These are phyloP conservation scores for Archaeoteleia sp. DNA, from an alignment of 2,888 invertebrate species.

Conservation along the genomic window DNA sequence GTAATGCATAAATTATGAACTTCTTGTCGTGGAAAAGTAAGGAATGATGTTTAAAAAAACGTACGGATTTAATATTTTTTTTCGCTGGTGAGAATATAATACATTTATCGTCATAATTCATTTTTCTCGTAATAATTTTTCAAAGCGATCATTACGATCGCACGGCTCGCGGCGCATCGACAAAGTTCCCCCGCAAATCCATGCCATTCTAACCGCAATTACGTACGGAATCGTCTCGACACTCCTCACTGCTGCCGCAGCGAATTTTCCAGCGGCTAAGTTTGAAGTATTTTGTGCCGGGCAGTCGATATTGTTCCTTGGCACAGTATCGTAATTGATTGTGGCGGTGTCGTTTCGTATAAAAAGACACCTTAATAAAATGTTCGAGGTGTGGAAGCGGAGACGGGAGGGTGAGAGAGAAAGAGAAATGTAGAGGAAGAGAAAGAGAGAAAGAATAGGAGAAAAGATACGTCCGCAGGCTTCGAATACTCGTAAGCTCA, in stretches of 20 bases:
- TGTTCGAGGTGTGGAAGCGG: background rate
- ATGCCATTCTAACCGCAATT: background rate
- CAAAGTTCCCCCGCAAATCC: background rate
- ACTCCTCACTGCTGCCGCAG: background rate
- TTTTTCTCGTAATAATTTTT: too few species aligned
- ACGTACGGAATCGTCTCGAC: background rate
- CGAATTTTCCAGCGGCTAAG: slow-evolving; percentile 1
- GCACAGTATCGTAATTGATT: slow-evolving; percentile 23
- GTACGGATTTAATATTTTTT: too few species aligned
- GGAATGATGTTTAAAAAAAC: too few species aligned
- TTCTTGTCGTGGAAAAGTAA: too few species aligned
- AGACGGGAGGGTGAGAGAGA: background rate
- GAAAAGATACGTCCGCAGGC: slow-evolving; percentile 9
- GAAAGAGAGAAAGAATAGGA: background rate
- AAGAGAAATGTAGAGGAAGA: too few species aligned
- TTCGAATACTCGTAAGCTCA: slow-evolving; percentile 16
- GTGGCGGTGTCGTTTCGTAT: slow-evolving; percentile 5
- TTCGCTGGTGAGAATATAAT: too few species aligned
- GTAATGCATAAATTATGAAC: too few species aligned
- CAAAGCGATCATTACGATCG: background rate
- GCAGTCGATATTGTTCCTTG: slow-evolving; percentile 11
- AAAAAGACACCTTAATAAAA: slow-evolving; percentile 27
- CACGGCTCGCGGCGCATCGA: background rate
- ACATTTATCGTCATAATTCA: too few species aligned
- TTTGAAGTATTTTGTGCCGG: slow-evolving; percentile 1